Percentiles rank a stretch among this genome's conserved stretches.
phyloP scores from a whole-genome alignment of 1,140 invertebrate species.

The Linepithema humile region DNA sequence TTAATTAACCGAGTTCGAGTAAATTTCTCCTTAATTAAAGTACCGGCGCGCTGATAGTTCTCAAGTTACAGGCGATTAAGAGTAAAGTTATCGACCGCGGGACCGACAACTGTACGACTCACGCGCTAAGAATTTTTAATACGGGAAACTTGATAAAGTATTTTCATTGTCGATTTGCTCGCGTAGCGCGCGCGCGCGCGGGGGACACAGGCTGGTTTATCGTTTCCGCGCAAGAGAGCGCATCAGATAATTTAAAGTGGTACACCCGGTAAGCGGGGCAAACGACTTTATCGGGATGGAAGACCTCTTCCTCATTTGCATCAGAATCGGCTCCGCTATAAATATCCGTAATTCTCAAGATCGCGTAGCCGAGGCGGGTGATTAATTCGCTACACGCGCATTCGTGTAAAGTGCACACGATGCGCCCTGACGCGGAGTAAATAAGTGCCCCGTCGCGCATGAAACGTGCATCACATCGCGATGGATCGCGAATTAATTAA shows the following conservation, averaged over 20 bases:
- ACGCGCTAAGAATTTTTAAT: conserved; percentile 26
- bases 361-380: conserved; percentile 42
- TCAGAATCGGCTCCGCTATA: conserved; percentile 67
- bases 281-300: conserved; percentile 66
- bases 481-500: conserved; percentile 46
- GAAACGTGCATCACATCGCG: conserved; percentile 13
- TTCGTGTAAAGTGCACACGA: conserved; percentile 37
- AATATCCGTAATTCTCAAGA: conserved; percentile 68
- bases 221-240: conserved; percentile 37
- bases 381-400: conserved; percentile 50
- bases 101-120: not conserved
- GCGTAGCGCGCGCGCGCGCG: too few relatives aligned
- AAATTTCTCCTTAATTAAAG: not conserved
- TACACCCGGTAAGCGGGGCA: conserved; percentile 57
- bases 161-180: conserved; percentile 44
- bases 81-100: not conserved
- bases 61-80: not conserved
- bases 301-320: conserved; percentile 60
- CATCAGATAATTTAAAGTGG: conserved; percentile 65
- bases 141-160: conserved; percentile 35
- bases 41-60: not conserved
- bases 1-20: not conserved
- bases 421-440: conserved; percentile 28
- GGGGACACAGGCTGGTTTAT: conserved; percentile 62
- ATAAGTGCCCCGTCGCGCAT: conserved; percentile 41